phyloP scores from a whole-genome alignment of 2,113 vertebrate species.

The Xiphias gladius region DNA sequence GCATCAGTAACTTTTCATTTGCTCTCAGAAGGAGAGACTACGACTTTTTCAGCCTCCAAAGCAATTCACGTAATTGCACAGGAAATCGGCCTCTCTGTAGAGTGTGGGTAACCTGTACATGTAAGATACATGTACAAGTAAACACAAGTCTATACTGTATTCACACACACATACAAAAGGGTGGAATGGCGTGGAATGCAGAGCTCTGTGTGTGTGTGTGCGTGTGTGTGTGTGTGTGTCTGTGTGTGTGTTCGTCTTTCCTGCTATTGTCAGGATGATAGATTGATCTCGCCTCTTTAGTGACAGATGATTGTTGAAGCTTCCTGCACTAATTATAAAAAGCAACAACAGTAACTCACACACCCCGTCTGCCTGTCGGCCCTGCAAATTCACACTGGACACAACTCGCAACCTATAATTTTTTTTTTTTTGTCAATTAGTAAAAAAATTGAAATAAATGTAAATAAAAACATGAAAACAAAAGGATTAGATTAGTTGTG shows the following conservation, averaged over 20 bases:
- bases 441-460: no score
- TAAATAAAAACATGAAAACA: neutral
- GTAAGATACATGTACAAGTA: conserved; percentile 36
- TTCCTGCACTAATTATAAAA: conserved; percentile 99
- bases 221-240: conserved; percentile 56
- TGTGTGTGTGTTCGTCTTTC: conserved; percentile 84
- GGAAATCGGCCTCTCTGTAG: conserved; percentile 34
- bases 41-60: conserved; percentile 9
- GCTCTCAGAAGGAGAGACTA: conserved; percentile 41
- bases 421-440: no score
- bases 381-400: neutral
- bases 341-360: conserved; percentile 97
- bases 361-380: conserved; percentile 70
- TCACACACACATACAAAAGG: conserved; percentile 11
- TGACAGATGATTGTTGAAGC: conserved; percentile 96
- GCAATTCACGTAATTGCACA: conserved; percentile 10
- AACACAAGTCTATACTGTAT: conserved; percentile 38
- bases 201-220: conserved; percentile 34
- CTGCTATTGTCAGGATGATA: conserved; percentile 96
- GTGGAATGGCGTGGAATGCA: conserved; percentile 66
- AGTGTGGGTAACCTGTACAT: conserved; percentile 12
- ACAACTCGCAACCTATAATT: neutral
- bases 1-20: conserved; percentile 55
- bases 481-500: no score
- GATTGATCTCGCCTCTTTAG: conserved; percentile 98